phyloP scores from a whole-genome alignment of 2,113 vertebrate species.

The Trochalopteron elliotii region DNA sequence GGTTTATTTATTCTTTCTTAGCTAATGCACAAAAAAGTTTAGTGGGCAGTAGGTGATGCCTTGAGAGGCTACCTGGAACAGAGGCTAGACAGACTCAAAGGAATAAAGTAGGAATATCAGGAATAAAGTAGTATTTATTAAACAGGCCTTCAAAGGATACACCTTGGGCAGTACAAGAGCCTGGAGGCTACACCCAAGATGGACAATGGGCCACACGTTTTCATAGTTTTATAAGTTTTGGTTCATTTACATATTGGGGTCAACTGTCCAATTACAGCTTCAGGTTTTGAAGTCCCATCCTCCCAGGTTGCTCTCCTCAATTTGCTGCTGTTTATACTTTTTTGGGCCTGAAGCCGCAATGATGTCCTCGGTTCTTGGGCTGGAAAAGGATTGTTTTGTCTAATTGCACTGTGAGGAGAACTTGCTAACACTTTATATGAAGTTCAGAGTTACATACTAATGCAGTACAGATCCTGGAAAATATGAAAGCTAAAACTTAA shows the following conservation, averaged over 20 bases:
- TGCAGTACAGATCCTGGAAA: neutral
- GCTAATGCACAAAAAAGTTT: neutral
- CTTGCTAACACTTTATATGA: neutral
- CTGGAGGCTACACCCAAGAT: neutral
- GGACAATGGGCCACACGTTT: rapidly evolving
- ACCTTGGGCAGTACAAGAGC: neutral
- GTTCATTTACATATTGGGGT: neutral
- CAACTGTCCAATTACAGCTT: neutral
- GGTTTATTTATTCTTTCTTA: neutral
- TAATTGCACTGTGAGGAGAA: rapidly evolving
- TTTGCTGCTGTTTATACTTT: rapidly evolving
- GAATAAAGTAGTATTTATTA: neutral
- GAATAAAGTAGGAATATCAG: neutral
- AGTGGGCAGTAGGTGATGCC: neutral
- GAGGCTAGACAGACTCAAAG: neutral
- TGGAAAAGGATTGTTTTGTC: neutral
- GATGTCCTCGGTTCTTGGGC: neutral
- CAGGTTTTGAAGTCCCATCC: neutral
- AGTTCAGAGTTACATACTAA: neutral
- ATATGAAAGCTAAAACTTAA: neutral
- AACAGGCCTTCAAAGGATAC: neutral
- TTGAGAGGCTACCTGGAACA: neutral
- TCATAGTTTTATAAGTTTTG: neutral
- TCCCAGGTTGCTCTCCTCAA: neutral
- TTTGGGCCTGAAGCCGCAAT: neutral